Base-by-base conservation (phyloP, 2,113 vertebrate species). In the Eubucco bourcierii region DNA sequence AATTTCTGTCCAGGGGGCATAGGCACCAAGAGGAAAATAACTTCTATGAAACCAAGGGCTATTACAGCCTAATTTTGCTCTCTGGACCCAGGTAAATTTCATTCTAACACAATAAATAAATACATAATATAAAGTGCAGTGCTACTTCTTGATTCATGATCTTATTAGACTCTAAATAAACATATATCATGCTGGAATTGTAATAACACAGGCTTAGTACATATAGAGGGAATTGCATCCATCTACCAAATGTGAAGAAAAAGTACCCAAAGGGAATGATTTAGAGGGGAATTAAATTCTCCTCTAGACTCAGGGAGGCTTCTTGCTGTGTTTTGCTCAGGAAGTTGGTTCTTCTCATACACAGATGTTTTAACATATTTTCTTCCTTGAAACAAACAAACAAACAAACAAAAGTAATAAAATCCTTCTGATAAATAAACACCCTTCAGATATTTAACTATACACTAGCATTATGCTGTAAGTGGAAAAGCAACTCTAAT, bases 31-130 rank as follows among this genome's bases (percentile, higher is more conserved):
- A 94, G 70, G 83, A 90, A 93, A 93, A 95, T 95, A 91, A 95
- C 65, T 96, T 88, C 65, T 80, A 90, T 80, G 93, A 95, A 95
- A 93, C 65, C 70, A 90, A 80, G 53, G 66, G 52, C 92, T 91
- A 37, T 83, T 92, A 87, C 64, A 87, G 84, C 65, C 94, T 95
- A 27, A 94, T 94, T 90, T 90, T 92, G 41, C 92, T 91, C 92
- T 96, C 81, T 91, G 68, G 65, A 91, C 76, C 68, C 89, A 75
- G 91, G 75, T 95, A 94, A 90, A 96, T 94, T 87, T 92, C 84
- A 83, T 89, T 82, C 81, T 94, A 90, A 83, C 87, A 67, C 79
- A 87, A 95, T 95, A 96, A 96, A 94, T 93, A 94, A 96, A 96
- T 92, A 73, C 16, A 9, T 93, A 95, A 85, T 96, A 75, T 87